Evolutionary conservation across 2,888 invertebrate genomes (phyloP), one percentile per base, ranked within the genome.

Genomic region (Drosophila stalkeri): DNA sequence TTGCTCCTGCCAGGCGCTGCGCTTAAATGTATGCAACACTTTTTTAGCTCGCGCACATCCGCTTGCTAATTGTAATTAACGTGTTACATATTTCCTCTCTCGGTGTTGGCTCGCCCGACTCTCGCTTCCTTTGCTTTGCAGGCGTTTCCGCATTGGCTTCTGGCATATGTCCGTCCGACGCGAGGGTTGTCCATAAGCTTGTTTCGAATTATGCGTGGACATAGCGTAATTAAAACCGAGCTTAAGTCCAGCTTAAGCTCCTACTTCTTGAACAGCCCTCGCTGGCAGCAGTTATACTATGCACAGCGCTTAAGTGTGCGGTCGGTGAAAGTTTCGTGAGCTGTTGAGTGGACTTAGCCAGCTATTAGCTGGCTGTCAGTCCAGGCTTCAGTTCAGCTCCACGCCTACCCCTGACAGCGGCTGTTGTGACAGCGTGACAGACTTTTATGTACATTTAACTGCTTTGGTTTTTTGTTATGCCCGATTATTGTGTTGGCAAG

Each of bases 51-150:
- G 82, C 66, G 37, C 73, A 84, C 89, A 86, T 89, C 85, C 79
- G 85, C 72, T 71, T 67, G 77, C 87, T 86, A 86, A 89, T 89
- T 84, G 84, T 84, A 89, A 89, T 84, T 84, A 84, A 84, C 89
- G 84, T 87, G 83, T 84, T 86, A 86, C 85, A 81, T 89, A 78
- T 86, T 81, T 78, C 63, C 68, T 67, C 67, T 64, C 59, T 60
- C 67, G 37, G 35, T 64, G 60, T 27, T 54, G 23, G 41, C 37
- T 52, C 35, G 31, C 57, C 54, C 12, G 35, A 23, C 43, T 18
- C 23, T 31, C 16, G 20, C 31, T 51, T 16, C 43, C 39, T n/a
- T 18, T 43, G 41, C 62, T 69, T 62, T 37, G 27, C 64, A 37
- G 62, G 51, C 80, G 56, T 64, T 77, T 78, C 77, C 77, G 68